Base-by-base conservation (phyloP, 2,113 vertebrate genomes). In the Prunella himalayana region DNA sequence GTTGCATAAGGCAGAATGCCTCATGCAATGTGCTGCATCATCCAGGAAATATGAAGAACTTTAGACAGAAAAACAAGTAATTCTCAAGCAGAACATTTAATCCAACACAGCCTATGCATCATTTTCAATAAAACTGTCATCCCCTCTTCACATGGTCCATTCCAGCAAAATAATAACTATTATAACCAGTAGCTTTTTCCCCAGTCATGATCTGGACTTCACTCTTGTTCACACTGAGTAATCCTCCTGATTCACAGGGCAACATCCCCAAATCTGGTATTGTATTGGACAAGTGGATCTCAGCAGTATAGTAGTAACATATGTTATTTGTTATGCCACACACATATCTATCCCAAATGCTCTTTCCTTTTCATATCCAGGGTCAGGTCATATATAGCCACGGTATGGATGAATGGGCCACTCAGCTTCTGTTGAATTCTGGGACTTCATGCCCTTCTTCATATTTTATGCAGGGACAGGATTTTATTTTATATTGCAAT, bases 1-100 rank as follows among this genome's bases (percentile, higher is more conserved):
- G 59, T 93, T 96, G 73, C 70, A 15, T 89, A 89, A 97, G 70
- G 75, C 51, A 95, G 79, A 77, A 49, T 69, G 30, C 16, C 47
- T 93, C 56, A 72, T 87, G 75, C n/a, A 87, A 56, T 65, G 31
- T 84, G 28, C 64, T 75, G 33, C 49, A 75, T 92, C 71, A 92
- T 88, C 18, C 77, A 92, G 57, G 64, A 93, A 94, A 86, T 49
- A 21, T 18, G 39, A 86, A 90, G 44, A 84, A 81, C 20, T 60
- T 89, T 45, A 86, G 35, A 37, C 28, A 84, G 57, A 22, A 92
- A 95, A 92, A 21, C 10, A 60, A 82, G 18, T 9, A 63, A 28
- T 37, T 84, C 49, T 70, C 27, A 59, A 66, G 42, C 11, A 61
- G 39, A 79, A 14, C 7, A 57, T 81, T 69, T 71, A 84, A 79